Conservation (phyloP, 2,888 invertebrate genomes). For the Nezara viridula region DNA sequence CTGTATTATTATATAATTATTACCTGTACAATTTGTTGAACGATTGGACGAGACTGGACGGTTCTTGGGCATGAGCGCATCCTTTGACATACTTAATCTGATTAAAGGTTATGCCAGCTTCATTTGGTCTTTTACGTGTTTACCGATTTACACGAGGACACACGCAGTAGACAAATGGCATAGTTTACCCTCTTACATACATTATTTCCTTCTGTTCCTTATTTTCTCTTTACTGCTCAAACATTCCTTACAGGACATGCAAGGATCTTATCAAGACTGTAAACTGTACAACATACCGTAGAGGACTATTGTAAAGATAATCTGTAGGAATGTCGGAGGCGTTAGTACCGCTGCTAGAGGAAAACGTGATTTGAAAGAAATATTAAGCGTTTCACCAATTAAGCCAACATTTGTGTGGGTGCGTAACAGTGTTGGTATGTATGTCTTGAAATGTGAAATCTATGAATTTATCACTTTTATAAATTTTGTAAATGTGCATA, state of each 20-base stretch:
- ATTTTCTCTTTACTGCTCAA: not conserved
- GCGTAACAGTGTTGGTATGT: too few species aligned
- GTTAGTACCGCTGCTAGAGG: not conserved
- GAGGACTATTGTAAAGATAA: not conserved
- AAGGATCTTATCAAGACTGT: not conserved
- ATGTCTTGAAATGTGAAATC: too few species aligned
- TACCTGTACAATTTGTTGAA: too few species aligned
- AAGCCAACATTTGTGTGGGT: not conserved
- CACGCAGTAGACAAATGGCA: not conserved
- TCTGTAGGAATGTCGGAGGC: not conserved
- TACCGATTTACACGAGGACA: too few species aligned
- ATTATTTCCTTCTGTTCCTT: not conserved
- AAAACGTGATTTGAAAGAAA: conserved; percentile 6
- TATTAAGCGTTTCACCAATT: not conserved
- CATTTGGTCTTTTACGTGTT: too few species aligned
- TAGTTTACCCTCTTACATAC: not conserved
- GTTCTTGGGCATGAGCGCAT: too few species aligned
- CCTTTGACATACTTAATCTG: too few species aligned
- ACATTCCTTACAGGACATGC: not conserved
- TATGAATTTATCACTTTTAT: too few species aligned
- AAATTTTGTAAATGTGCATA: too few species aligned
- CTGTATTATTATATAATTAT: too few species aligned
- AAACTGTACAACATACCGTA: not conserved
- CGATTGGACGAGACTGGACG: too few species aligned
- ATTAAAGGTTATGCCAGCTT: too few species aligned